Evolutionary conservation across 2,888 invertebrate species (phyloP), one percentile per base, ranked within the genome.

Genomic region (Apoda limacodes): DNA sequence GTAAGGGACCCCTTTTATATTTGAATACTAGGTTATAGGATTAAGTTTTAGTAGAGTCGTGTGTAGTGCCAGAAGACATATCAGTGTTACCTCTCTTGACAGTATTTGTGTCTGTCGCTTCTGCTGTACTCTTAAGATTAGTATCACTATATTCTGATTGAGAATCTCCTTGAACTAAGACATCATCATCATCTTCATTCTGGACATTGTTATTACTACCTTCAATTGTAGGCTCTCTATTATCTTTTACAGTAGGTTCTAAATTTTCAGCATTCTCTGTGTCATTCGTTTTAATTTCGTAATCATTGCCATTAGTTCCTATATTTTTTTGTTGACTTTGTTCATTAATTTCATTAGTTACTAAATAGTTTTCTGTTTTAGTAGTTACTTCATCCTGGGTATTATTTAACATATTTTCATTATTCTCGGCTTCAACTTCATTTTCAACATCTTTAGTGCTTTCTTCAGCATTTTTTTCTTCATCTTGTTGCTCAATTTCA

Each of bases 101-200:
- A 68, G 66, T 68, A 52, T 62, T 64, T 51, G 59, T 63, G 47
- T 66, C 60, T 52, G 62, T 58, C 40, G 64, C 50, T 48, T 69
- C 74, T 42, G 66, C 60, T 34, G 68, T 66, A 46, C 65, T 65
- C 55, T 64, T 65, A 46, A 65, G 60, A 52, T 63, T 61, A 30
- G 60, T 56, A 43, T 74, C 69, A 46, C 63, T 68, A 49, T 72
- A 67, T 56, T 80, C 80, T 35, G 69, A 63, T 42, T 65, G 55
- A 47, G 58, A 55, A 40, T 72, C 70, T 55, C 83, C 66, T 64
- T 76, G 80, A 52, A 80, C 62, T 58, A 81, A 60, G 33, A 82
- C 82, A 47, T 84, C 83, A 40, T 83, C 83, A 40, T 83, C 83
- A 34, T 83, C 83, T 54, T 82, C 75, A 40, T 72, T 82, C 49